Evolutionary conservation across 1,140 invertebrate species (phyloP), one percentile per base, ranked within the genome.

Genomic region (Drosophila albomicans): DNA sequence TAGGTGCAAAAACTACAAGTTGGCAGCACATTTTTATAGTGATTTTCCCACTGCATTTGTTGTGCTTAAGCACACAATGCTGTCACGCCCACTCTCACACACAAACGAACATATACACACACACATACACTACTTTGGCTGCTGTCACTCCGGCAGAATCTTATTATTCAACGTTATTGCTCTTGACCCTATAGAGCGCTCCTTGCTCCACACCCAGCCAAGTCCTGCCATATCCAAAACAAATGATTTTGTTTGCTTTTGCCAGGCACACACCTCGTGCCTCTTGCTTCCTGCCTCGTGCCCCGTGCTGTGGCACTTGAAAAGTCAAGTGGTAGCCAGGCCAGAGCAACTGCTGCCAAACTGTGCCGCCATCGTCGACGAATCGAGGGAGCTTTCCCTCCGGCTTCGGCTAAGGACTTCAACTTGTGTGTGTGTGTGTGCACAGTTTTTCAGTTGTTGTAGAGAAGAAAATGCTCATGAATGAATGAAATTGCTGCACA

Each of bases 401-500:
- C 30, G 79, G 63, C 46, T 49, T 28, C 20, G 79, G 63, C 16
- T 43, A 32, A 43, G 35, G 15, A 49, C 69, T 43, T 51, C 52
- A 15, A 15, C 15, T 15, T 15, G 15, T 15, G 15, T 15, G 15
- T 15, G 15, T 54, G 35, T 38, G 35, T 38, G 35, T 1, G 2
- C 38, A 43, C 10, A 38, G 6, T 52, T 51, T 62, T 56, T 1
- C 28, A 56, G 52, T 38, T 56, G 52, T 38, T 56, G 52, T 38
- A 6, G 46, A 49, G 48, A 63, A 49, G 78, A 71, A 81, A 71
- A 75, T 59, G 41, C 58, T 85, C 54, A 63, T 75, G 78, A 81
- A 85, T 78, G 81, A 80, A 80, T 78, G 63, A 85, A 81, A 69
- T 69, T 80, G 58, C 81, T 85, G 81, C 81, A 81, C 81, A 80